phyloP scores from a whole-genome alignment of 2,888 invertebrate genomes.

The Eucriotettix oculatus region DNA sequence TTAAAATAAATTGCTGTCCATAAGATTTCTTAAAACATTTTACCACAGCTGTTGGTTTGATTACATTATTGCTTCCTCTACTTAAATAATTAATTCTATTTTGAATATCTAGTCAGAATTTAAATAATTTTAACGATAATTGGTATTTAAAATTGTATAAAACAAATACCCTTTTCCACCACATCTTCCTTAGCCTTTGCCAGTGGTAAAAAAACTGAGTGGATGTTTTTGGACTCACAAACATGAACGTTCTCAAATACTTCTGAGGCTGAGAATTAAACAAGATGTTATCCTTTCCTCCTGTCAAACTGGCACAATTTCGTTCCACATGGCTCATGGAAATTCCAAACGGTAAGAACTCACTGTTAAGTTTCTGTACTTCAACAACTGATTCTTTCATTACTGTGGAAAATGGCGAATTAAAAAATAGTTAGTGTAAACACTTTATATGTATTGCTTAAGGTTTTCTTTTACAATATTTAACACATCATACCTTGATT shows the following conservation, averaged over 20 bases:
- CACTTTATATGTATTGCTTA: neutral
- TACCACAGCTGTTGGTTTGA: no score
- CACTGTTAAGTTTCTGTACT: conserved; percentile 23
- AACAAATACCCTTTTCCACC: conserved; percentile 59
- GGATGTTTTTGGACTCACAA: conserved; percentile 12
- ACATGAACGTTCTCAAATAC: conserved; percentile 14
- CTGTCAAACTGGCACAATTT: no score
- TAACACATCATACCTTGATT: neutral
- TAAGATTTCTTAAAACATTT: no score
- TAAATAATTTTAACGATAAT: no score
- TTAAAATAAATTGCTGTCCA: no score
- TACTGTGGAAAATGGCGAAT: conserved; percentile 1
- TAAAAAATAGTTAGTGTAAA: neutral
- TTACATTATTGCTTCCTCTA: no score
- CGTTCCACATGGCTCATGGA: conserved; percentile 12
- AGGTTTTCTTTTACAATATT: neutral
- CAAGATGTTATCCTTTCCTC: no score
- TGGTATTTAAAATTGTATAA: neutral
- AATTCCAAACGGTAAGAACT: conserved; percentile 29
- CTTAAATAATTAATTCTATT: no score
- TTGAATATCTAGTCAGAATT: no score
- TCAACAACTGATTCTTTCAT: conserved; percentile 19
- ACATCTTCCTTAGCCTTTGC: conserved; percentile 60
- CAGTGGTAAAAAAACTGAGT: conserved; percentile 54
- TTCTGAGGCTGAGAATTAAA: no score